A percentile compares a stretch with the other conserved stretches of the same genome.
phyloP scores from a whole-genome alignment of 2,113 vertebrate species.

The Zootoca vivipara region DNA sequence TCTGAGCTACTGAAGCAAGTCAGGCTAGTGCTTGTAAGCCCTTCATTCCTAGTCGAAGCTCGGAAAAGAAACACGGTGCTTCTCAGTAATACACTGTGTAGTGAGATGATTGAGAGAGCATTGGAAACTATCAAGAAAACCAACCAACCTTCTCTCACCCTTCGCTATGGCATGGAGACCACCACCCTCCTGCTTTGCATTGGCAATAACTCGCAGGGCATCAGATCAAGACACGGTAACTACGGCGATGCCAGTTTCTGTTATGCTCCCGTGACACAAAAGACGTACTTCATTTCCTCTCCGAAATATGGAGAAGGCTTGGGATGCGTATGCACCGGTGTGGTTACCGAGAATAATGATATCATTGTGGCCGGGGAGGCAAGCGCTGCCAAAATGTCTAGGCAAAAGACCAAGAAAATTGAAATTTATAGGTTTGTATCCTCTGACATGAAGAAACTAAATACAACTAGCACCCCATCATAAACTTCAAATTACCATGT shows the following conservation, averaged over 20 bases:
- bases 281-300: slow-evolving; percentile 92
- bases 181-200: slow-evolving; percentile 92
- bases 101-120: slow-evolving; percentile 75
- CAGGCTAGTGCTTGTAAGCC: slow-evolving; percentile 84
- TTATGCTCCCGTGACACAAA: slow-evolving; percentile 82
- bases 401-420: slow-evolving; percentile 85
- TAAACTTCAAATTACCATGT: not conserved
- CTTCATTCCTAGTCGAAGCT: slow-evolving; percentile 85
- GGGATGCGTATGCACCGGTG: slow-evolving; percentile 86
- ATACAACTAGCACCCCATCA: not conserved
- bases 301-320: slow-evolving; percentile 91
- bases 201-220: slow-evolving; percentile 88
- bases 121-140: slow-evolving; percentile 74
- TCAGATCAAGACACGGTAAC: slow-evolving; percentile 86
- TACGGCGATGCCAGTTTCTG: slow-evolving; percentile 94
- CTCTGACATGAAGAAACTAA: not conserved
- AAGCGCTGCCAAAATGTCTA: slow-evolving; percentile 82
- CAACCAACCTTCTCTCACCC: slow-evolving; percentile 76
- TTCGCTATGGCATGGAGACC: slow-evolving; percentile 96
- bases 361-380: slow-evolving; percentile 93
- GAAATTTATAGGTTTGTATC: slow-evolving; percentile 91
- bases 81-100: slow-evolving; percentile 83
- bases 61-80: slow-evolving; percentile 86
- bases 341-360: slow-evolving; percentile 89
- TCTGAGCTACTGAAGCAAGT: slow-evolving; percentile 89